Evolutionary conservation across 2,113 vertebrate species (phyloP).

Genomic region (Corvus cornix): DNA sequence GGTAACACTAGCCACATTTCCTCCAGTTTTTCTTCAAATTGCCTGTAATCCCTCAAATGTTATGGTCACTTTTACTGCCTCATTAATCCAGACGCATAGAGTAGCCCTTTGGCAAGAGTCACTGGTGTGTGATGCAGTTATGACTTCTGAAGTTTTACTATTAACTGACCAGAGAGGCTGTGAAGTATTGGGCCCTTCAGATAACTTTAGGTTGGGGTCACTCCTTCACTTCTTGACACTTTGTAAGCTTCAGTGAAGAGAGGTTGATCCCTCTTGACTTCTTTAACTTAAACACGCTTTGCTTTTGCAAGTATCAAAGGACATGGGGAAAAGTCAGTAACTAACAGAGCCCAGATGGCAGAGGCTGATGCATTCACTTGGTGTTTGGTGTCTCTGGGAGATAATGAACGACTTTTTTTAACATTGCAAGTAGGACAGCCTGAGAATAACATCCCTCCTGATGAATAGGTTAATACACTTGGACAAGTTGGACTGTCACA

Average conservation of each 20-base stretch:
- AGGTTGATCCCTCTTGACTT: background rate
- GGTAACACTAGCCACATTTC: background rate
- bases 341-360: background rate
- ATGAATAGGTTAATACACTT: background rate
- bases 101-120: background rate
- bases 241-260: background rate
- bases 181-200: background rate
- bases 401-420: background rate
- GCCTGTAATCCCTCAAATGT: background rate
- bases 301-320: background rate
- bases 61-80: background rate
- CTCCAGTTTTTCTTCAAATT: background rate
- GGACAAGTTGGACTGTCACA: background rate
- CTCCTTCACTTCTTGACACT: background rate
- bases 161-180: background rate
- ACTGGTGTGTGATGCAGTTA: background rate
- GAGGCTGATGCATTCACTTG: background rate
- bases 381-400: background rate
- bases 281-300: background rate
- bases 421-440: background rate
- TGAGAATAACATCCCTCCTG: background rate
- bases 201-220: background rate
- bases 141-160: background rate
- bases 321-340: background rate
- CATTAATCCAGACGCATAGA: background rate